These are phyloP conservation scores for Drosophila paranaensis DNA, from an alignment of 2,888 invertebrate genomes.

Conservation along the genomic window DNA sequence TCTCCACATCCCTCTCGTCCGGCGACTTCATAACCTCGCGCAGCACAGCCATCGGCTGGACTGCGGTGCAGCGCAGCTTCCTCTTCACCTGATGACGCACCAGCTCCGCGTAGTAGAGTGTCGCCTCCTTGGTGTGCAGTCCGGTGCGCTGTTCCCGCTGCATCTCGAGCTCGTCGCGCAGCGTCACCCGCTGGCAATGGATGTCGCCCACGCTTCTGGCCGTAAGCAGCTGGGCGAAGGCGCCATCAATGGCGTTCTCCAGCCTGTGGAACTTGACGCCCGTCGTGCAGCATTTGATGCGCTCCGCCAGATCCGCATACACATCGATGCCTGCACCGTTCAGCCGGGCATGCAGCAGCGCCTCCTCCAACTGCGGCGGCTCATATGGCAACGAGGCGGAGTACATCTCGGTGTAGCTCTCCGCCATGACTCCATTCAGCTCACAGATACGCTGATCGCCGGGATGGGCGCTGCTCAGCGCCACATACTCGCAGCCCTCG, in stretches of 20 bases:
- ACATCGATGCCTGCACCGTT: slow-evolving; percentile 64
- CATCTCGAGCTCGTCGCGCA: slow-evolving; percentile 36
- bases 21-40: slow-evolving; percentile 43
- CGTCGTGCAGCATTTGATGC: slow-evolving; percentile 75
- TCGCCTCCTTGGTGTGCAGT: slow-evolving; percentile 52
- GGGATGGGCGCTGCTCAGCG: slow-evolving; percentile 66
- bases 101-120: slow-evolving; percentile 60
- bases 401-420: slow-evolving; percentile 27
- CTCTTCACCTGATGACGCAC: slow-evolving; percentile 42
- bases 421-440: slow-evolving; percentile 39
- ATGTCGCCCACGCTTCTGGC: slow-evolving; percentile 82
- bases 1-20: slow-evolving; percentile 6
- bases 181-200: slow-evolving; percentile 60
- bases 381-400: slow-evolving; percentile 75
- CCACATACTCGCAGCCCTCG: slow-evolving; percentile 72
- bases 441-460: slow-evolving; percentile 80
- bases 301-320: slow-evolving; percentile 65
- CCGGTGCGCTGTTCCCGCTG: slow-evolving; percentile 53
- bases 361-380: slow-evolving; percentile 72
- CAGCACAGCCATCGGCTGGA: slow-evolving; percentile 60
- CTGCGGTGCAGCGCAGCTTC: slow-evolving; percentile 60
- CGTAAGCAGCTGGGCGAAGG: slow-evolving; percentile 66
- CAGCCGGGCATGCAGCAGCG: slow-evolving; percentile 58
- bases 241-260: slow-evolving; percentile 32
- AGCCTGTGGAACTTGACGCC: slow-evolving; percentile 72